Evolutionary conservation across 2,797 vertebrate species (phyloP).

Genomic region (Potorous gilbertii): DNA sequence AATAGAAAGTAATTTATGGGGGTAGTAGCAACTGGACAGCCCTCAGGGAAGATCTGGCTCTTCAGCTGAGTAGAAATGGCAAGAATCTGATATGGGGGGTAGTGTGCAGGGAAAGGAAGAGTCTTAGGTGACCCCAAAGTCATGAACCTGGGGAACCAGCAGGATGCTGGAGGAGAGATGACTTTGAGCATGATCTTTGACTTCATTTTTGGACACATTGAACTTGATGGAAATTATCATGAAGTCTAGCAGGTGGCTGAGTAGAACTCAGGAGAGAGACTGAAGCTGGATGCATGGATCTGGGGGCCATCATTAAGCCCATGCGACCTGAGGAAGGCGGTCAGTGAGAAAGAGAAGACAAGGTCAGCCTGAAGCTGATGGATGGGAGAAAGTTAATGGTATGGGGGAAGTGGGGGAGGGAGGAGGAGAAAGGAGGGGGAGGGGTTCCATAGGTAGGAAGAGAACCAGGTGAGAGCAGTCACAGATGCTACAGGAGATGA

Average conservation of each 20-base stretch:
- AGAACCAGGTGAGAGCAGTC: not conserved
- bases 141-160: not conserved
- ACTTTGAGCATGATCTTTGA: not conserved
- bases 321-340: not conserved
- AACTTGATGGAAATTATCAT: not conserved
- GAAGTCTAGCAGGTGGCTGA: not conserved
- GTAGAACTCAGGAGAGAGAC: not conserved
- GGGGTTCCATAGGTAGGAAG: not conserved
- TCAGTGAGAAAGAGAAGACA: not conserved
- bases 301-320: not conserved
- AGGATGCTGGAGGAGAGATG: not conserved
- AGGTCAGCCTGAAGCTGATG: not conserved
- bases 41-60: not conserved
- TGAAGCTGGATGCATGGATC: not conserved
- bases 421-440: too few species aligned
- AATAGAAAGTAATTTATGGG: not conserved
- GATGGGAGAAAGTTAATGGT: not conserved
- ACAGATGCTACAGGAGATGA: not conserved
- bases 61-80: not conserved
- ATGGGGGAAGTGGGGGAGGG: too few species aligned
- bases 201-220: not conserved
- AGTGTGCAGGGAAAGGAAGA: not conserved
- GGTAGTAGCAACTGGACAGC: not conserved
- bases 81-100: too few species aligned
- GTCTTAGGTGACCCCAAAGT: not conserved